Base-by-base conservation (phyloP, 2,888 invertebrate species). In the Bimastos eiseni region DNA sequence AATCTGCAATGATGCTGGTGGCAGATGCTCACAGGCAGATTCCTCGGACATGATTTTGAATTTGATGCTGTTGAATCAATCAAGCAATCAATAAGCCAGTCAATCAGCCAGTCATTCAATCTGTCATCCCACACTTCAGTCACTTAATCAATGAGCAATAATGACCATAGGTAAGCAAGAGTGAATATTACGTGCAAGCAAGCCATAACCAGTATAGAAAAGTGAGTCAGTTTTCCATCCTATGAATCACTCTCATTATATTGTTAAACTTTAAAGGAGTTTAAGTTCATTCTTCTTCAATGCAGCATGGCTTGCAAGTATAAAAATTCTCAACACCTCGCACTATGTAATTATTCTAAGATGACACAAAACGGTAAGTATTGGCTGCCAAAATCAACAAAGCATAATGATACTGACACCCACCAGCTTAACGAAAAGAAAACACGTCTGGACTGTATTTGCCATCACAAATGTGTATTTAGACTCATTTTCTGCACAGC, bases 311-410 rank as follows among this genome's bases (percentile, higher is more conserved):
- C n/a, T 70, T 70, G 49, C 49, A 49, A 49, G 49, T 24, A 49
- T n/a, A n/a, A n/a, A 70, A 70, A 70, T 70, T 70, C 70, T 70
- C 1, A 70, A n/a, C 70, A n/a, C 70, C 70, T 70, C 70, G n/a
- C 70, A n/a, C 70, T n/a, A 17, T 11, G 70, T 70, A 70, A 70
- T 70, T 70, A 11, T 70, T 70, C 30, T n/a, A 70, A n/a, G 70
- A 70, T 70, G 70, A 70, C 70, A 70, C 8, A n/a, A 70, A 70
- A 70, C 6, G 11, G 11, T 11, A 70, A 70, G 70, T 70, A 70
- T 70, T 70, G 70, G 70, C 70, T 70, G 70, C 70, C 70, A 70
- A 70, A n/a, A 70, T n/a, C 70, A 70, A 70, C 70, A 70, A 70
- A 70, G n/a, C 70, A 70, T 70, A n/a, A 70, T 70, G 30, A 70